A percentile compares a stretch with the other conserved stretches of the same genome.
Conservation (phyloP, 2,797 vertebrate genomes). For the Amazona finschi region DNA sequence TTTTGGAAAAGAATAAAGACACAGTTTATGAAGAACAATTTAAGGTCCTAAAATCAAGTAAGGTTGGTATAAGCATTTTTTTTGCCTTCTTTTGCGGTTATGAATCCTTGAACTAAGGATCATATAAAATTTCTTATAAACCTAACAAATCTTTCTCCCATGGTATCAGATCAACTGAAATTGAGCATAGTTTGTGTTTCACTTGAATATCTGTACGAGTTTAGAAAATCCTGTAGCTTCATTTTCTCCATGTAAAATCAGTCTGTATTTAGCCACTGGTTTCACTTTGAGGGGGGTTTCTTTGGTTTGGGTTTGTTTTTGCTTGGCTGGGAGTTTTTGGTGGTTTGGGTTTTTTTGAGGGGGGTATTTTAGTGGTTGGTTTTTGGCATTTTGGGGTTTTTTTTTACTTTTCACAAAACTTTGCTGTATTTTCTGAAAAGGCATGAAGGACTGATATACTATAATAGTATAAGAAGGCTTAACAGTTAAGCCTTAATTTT, state of each 20-base stretch:
- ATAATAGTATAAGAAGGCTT: background rate
- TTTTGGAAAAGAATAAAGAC: conserved; percentile 98
- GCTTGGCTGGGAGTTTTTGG: background rate
- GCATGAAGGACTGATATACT: background rate
- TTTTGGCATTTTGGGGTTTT: background rate
- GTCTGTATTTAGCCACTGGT: background rate
- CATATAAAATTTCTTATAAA: background rate
- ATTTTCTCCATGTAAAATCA: background rate
- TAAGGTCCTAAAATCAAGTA: conserved; percentile 94
- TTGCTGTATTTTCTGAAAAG: background rate
- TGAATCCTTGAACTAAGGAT: background rate
- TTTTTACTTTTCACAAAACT: background rate
- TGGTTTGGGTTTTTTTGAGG: background rate
- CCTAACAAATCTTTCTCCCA: background rate
- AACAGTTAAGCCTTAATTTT: background rate
- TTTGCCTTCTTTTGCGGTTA: background rate
- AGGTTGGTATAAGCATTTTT: conserved; percentile 78
- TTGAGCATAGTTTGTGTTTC: background rate
- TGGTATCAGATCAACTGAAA: background rate
- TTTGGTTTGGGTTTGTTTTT: background rate
- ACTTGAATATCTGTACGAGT: background rate
- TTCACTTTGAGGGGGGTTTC: background rate
- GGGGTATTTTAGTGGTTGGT: background rate
- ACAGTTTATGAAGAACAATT: conserved; percentile 98
- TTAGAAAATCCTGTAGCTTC: background rate